Evolutionary conservation across 2,888 invertebrate species (phyloP), one percentile per base, ranked within the genome.

Genomic region (Orthonevra nobilis): DNA sequence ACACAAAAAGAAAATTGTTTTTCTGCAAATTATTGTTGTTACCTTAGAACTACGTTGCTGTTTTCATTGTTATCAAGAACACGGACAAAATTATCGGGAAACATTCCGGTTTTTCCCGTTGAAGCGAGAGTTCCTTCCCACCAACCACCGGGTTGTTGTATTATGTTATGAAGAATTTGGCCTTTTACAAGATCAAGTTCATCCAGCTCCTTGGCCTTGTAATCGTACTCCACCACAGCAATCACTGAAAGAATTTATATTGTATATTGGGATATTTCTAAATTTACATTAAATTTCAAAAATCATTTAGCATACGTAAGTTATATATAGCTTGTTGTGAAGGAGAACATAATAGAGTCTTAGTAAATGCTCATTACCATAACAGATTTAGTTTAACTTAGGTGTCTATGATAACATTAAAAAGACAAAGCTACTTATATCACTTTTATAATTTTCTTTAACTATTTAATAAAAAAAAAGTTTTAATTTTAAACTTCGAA

Each of bases 81-180:
- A 83, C 93, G 92, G 14, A 97, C 97, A 90, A 96, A 97, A 89
- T 96, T 97, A 87, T 97, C 97, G 2, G 97, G 97, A 89, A 97
- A 97, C 92, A 97, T 93, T 84, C 97, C 97, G 77, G 92, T 92
- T 85, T 93, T 92, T 70, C 96, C 95, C 70, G 90, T 90, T 54
- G 85, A 77, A 83, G 91, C 90, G 60, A 97, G 89, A 72, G 93
- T 93, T n/a, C 97, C 97, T 87, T 95, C 93, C 95, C 95, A 96
- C 97, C 97, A 97, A 74, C 97, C 97, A 63, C 95, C 96, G 20
- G 93, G 91, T 84, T 94, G 91, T 83, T 92, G 91, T 84, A 93
- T 92, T 56, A 97, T 95, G 86, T 95, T 94, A 82, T 92, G 92
- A 84, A 97, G 92, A 81, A 96, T 90, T 88, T 96, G 96, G 66